phyloP scores from a whole-genome alignment of 2,113 vertebrate species.

The Canis aureus region DNA sequence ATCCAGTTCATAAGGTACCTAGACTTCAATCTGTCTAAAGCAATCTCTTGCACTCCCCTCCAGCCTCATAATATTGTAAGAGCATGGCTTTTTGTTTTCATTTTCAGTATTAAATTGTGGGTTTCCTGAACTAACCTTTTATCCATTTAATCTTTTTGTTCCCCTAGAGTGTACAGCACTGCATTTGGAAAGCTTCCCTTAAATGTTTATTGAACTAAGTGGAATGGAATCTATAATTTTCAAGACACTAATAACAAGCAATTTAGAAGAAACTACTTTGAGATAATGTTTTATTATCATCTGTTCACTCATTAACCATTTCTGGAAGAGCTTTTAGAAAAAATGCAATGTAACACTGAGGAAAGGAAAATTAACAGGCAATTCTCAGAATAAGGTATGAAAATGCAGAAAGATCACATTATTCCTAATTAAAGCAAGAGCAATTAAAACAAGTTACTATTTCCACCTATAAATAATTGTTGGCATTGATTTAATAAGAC shows the following conservation, averaged over 20 bases:
- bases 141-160: not conserved
- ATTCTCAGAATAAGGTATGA: not conserved
- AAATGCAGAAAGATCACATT: slow-evolving; percentile 12
- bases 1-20: not conserved
- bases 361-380: not conserved
- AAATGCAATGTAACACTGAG: not conserved
- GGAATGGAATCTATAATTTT: slow-evolving; percentile 18
- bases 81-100: not conserved
- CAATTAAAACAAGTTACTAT: not conserved
- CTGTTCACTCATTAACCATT: slow-evolving; percentile 13
- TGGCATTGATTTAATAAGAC: not conserved
- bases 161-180: not conserved
- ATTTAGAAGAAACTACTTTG: slow-evolving; percentile 15
- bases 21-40: not conserved
- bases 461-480: not conserved
- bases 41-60: not conserved
- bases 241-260: slow-evolving; percentile 16
- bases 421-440: not conserved
- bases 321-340: not conserved
- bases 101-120: slow-evolving; percentile 23
- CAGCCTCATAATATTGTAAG: not conserved
- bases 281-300: slow-evolving; percentile 14
- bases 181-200: not conserved
- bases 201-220: slow-evolving; percentile 36
- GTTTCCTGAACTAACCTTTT: not conserved